Evolutionary conservation across 2,113 vertebrate genomes (phyloP).

Genomic region (Coracopsis vasa): DNA sequence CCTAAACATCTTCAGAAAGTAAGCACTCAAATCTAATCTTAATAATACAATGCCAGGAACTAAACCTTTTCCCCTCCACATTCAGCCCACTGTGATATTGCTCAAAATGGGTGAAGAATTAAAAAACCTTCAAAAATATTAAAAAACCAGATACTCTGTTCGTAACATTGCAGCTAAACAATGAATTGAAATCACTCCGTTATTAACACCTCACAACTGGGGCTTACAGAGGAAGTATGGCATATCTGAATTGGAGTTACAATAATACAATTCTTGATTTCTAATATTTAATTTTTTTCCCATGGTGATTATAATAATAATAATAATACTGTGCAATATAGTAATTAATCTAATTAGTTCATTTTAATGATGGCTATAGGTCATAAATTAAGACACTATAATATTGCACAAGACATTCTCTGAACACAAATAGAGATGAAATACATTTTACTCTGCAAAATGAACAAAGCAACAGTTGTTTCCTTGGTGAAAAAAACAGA

Average conservation of each 20-base stretch:
- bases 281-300: conserved; percentile 6
- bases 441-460: conserved; percentile 45
- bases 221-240: neutral
- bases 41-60: neutral
- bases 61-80: neutral
- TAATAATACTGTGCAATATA: conserved; percentile 21
- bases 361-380: conserved; percentile 28
- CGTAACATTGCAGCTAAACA: neutral
- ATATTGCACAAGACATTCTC: conserved; percentile 29
- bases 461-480: conserved; percentile 49
- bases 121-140: neutral
- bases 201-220: neutral
- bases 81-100: neutral
- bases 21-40: neutral
- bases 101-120: neutral
- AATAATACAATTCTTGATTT: conserved; percentile 3
- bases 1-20: neutral
- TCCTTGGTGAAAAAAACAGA: conserved; percentile 42
- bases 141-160: neutral
- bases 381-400: conserved; percentile 61
- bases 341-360: conserved; percentile 66
- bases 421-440: conserved; percentile 61
- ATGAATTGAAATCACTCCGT: neutral
- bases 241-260: neutral
- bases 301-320: conserved; percentile 44